Conservation (phyloP, 2,113 vertebrate species). For the Clarias gariepinus region DNA sequence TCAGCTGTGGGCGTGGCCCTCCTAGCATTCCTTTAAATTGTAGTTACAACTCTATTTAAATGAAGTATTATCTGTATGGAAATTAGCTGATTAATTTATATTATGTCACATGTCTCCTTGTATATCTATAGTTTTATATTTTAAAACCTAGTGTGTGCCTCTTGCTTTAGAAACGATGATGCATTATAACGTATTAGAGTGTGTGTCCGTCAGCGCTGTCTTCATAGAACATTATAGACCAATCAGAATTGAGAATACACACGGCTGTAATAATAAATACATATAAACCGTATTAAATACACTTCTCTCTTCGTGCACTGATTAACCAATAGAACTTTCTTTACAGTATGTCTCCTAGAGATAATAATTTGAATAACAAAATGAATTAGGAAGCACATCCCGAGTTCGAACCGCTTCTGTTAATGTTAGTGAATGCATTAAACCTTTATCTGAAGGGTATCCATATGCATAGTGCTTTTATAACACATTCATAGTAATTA, state of each 20-base stretch:
- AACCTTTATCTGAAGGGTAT: not conserved
- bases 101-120: not conserved
- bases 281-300: not conserved
- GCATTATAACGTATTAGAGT: not conserved
- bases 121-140: not conserved
- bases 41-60: not conserved
- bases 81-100: not conserved
- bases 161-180: not conserved
- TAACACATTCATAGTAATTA: not conserved
- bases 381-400: not conserved
- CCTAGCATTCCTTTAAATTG: not conserved
- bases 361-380: not conserved
- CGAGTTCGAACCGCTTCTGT: not conserved
- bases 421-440: not conserved
- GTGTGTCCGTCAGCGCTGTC: not conserved
- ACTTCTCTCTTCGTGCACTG: too few species aligned
- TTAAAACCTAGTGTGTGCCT: not conserved
- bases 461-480: not conserved
- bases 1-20: not conserved
- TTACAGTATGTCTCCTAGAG: too few species aligned
- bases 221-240: not conserved
- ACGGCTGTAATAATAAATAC: not conserved
- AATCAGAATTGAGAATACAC: not conserved
- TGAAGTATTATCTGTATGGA: not conserved
- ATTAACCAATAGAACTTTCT: too few species aligned